Evolutionary conservation across 2,888 invertebrate genomes (phyloP).

Genomic region (Lasioglossum leucozonium): DNA sequence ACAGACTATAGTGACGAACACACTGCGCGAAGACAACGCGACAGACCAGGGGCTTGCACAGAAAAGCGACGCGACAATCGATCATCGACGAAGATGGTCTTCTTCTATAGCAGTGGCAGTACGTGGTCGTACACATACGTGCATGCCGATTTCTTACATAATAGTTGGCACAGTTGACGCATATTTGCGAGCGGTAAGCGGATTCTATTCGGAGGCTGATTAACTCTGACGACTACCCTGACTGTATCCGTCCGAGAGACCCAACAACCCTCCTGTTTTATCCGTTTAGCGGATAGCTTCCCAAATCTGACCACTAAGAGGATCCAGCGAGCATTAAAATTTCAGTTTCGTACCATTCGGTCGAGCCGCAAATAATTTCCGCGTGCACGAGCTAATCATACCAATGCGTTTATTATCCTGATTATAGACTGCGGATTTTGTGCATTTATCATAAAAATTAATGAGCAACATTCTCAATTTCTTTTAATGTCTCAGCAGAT

Average conservation of each 20-base stretch:
- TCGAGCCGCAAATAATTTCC: not conserved
- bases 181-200: constrained; percentile 21
- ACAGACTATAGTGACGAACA: not conserved
- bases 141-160: constrained; percentile 38
- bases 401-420: not conserved
- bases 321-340: not conserved
- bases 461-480: too few relatives aligned
- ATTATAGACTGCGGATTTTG: not conserved
- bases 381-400: not conserved
- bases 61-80: not conserved
- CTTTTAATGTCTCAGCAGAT: too few relatives aligned
- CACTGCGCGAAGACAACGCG: not conserved
- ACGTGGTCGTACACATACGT: not conserved
- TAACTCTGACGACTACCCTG: constrained; percentile 20
- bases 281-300: not conserved
- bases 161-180: constrained; percentile 22
- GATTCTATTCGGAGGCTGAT: constrained; percentile 36
- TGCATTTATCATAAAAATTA: not conserved
- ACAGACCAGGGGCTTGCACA: not conserved
- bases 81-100: not conserved
- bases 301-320: not conserved
- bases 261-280: not conserved
- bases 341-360: not conserved
- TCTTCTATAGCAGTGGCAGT: not conserved
- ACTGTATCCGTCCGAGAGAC: not conserved